Evolutionary conservation across 2,113 vertebrate genomes (phyloP).

Genomic region (Oxygymnocypris stewartii): DNA sequence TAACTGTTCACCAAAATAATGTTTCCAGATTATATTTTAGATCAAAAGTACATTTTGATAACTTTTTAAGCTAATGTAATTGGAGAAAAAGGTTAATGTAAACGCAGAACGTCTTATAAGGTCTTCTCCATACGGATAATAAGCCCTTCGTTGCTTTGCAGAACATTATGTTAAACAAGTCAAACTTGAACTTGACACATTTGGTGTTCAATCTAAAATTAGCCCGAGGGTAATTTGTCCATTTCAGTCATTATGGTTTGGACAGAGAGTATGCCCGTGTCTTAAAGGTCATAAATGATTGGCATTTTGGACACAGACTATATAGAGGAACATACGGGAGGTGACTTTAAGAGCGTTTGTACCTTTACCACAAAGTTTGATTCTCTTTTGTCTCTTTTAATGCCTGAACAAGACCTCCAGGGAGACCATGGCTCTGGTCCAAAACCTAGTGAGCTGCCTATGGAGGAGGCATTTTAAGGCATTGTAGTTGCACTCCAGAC

Average conservation of each 20-base stretch:
- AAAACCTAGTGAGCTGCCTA: slow-evolving; percentile 6
- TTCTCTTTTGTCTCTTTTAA: slow-evolving; percentile 28
- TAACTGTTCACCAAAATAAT: too few species aligned
- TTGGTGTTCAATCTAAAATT: not conserved
- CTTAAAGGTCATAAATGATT: slow-evolving; percentile 9
- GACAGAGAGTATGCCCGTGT: not conserved
- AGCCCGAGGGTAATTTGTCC: not conserved
- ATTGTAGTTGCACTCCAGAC: not conserved
- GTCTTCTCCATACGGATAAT: not conserved
- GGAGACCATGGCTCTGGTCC: slow-evolving; percentile 26
- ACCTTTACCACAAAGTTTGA: not conserved
- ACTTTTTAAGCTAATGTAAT: too few species aligned
- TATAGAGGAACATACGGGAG: not conserved
- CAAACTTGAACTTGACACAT: slow-evolving; percentile 14
- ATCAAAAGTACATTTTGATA: too few species aligned
- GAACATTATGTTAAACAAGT: not conserved
- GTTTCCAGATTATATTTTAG: too few species aligned
- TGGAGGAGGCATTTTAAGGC: not conserved
- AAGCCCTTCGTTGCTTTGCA: not conserved
- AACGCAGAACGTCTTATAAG: too few species aligned
- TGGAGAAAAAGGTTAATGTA: too few species aligned
- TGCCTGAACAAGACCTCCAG: slow-evolving; percentile 33
- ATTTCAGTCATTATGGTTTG: slow-evolving; percentile 3
- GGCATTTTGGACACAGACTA: not conserved
- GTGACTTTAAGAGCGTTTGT: slow-evolving; percentile 20